These are phyloP conservation scores for Aegithalos caudatus DNA, from an alignment of 2,113 vertebrate genomes.

Conservation along the genomic window DNA sequence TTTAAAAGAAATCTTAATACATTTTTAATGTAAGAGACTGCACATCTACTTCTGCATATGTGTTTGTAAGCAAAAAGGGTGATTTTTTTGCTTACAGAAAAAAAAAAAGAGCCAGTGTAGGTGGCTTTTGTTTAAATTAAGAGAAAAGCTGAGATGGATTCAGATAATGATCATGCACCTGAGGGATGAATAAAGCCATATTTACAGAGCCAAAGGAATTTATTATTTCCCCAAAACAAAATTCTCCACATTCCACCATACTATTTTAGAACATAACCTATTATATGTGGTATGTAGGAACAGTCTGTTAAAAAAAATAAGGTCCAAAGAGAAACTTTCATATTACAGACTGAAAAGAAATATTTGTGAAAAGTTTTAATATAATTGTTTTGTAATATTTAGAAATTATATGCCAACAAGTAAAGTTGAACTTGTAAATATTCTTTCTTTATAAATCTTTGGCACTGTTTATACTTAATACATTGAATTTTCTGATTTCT, in stretches of 20 bases:
- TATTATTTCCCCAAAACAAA: conserved; percentile 55
- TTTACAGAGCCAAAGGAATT: conserved; percentile 44
- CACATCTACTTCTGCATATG: not conserved
- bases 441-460: not conserved
- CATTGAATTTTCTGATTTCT: not conserved
- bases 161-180: conserved; percentile 36
- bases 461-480: not conserved
- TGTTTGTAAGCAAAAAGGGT: not conserved
- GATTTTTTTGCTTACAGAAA: not conserved
- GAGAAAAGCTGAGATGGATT: not conserved
- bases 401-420: not conserved
- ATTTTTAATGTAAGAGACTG: not conserved
- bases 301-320: not conserved
- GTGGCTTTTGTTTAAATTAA: conserved; percentile 44
- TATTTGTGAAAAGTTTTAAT: not conserved
- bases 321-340: not conserved
- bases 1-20: not conserved
- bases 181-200: conserved; percentile 40
- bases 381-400: not conserved
- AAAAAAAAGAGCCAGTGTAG: not conserved
- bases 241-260: conserved; percentile 37
- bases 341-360: not conserved
- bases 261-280: conserved; percentile 6
- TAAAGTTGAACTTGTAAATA: not conserved
- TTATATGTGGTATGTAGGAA: not conserved